Conservation (phyloP, 2,888 invertebrate genomes). For the Mythimna ferrago region DNA sequence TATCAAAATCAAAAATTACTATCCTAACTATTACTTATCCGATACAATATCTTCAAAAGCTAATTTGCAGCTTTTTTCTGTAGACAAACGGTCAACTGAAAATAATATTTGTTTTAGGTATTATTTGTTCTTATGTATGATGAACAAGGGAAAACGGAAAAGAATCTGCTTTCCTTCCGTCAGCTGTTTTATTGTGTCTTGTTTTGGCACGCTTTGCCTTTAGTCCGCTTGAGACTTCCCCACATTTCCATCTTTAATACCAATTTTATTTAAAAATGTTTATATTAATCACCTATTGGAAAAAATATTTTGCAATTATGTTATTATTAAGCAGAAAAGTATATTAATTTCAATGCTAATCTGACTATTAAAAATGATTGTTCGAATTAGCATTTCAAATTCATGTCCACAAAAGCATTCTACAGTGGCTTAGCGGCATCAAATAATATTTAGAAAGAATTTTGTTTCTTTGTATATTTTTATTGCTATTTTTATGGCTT, state of each 20-base stretch:
- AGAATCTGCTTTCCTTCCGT: conserved; percentile 9
- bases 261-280: not conserved
- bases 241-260: not conserved
- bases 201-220: conserved; percentile 6
- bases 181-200: conserved; percentile 17
- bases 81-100: conserved; percentile 21
- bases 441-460: conserved; percentile 28
- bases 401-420: conserved; percentile 7
- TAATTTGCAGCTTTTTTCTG: not conserved
- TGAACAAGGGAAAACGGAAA: conserved; percentile 16
- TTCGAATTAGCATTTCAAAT: conserved; percentile 42
- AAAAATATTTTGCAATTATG: conserved; percentile 17
- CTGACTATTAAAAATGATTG: conserved; percentile 30
- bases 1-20: too few relatives aligned
- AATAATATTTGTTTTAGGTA: conserved; percentile 16
- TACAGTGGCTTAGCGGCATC: not conserved
- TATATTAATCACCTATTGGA: not conserved
- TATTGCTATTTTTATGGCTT: conserved; percentile 33
- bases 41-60: conserved; percentile 14
- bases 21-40: not conserved
- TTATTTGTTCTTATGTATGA: conserved; percentile 19
- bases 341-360: conserved; percentile 35
- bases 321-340: conserved; percentile 7
- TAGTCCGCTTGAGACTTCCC: not conserved
- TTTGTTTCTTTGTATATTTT: conserved; percentile 20